Evolutionary conservation across 1,140 invertebrate genomes (phyloP).

Genomic region (Penaeus indicus): DNA sequence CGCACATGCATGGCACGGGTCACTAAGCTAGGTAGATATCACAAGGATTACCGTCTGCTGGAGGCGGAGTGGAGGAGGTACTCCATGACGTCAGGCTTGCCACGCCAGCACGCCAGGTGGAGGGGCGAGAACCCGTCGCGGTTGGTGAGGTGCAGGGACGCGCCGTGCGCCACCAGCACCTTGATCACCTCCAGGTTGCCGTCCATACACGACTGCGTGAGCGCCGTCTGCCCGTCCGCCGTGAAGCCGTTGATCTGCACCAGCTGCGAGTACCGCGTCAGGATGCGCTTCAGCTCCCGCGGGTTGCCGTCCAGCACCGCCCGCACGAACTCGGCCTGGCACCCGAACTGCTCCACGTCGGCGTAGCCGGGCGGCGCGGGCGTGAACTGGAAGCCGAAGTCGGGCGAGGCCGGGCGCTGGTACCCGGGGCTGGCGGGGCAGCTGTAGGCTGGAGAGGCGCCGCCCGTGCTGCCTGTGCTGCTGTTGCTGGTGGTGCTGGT

Average conservation of each 20-base stretch:
- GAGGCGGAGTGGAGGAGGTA: conserved; percentile 57
- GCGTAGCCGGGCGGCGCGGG: conserved; percentile 43
- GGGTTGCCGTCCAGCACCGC: conserved; percentile 64
- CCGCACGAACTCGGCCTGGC: conserved; percentile 60
- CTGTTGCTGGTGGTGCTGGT: conserved; percentile 32
- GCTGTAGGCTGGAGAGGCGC: conserved; percentile 17
- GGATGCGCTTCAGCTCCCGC: conserved; percentile 62
- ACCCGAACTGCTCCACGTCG: conserved; percentile 61
- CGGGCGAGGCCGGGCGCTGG: conserved; percentile 55
- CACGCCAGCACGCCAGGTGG: conserved; percentile 73
- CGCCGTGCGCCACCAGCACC: conserved; percentile 73
- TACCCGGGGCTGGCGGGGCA: conserved; percentile 48
- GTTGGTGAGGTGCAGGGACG: conserved; percentile 72
- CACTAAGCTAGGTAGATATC: conserved; percentile 27
- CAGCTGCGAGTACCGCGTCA: conserved; percentile 65
- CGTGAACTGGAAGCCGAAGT: conserved; percentile 53
- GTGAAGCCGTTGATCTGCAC: conserved; percentile 71
- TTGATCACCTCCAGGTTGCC: conserved; percentile 74
- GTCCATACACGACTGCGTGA: conserved; percentile 72
- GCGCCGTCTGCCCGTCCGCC: conserved; percentile 72
- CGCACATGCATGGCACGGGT: conserved; percentile 33
- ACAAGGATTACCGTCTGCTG: conserved; percentile 55
- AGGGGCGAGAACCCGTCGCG: conserved; percentile 74
- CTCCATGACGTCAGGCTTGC: conserved; percentile 71
- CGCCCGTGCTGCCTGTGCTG: conserved; percentile 11